Percentiles rank a stretch among this genome's conserved stretches.
phyloP scores from a whole-genome alignment of 1,140 invertebrate genomes.

The Trichonephila inaurata region DNA sequence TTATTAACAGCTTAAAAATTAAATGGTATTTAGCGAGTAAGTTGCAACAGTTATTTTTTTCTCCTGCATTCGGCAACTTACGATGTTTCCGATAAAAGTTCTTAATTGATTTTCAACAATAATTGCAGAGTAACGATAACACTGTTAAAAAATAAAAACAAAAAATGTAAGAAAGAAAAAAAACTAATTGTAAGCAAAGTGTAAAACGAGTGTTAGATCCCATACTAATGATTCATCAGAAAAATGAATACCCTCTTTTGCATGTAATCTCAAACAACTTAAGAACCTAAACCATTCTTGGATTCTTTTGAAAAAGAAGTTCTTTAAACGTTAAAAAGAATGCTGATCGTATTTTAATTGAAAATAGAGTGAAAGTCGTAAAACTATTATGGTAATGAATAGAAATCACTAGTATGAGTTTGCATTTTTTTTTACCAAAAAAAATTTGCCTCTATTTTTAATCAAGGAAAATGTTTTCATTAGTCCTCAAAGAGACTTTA shows the following conservation, averaged over 20 bases:
- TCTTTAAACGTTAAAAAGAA: not conserved
- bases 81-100: not conserved
- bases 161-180: not conserved
- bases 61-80: not conserved
- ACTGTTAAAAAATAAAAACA: not conserved
- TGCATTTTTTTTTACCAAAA: not conserved
- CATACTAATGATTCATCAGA: not conserved
- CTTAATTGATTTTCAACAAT: not conserved
- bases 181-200: not conserved
- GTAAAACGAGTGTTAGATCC: not conserved
- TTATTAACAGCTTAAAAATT: not conserved
- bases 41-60: not conserved
- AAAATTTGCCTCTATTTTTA: not conserved
- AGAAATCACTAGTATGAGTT: not conserved
- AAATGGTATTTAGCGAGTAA: not conserved
- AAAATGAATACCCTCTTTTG: not conserved
- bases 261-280: not conserved
- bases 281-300: not conserved
- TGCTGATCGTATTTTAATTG: not conserved
- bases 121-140: not conserved
- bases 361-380: not conserved
- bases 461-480: not conserved
- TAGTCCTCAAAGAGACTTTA: not conserved
- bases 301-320: not conserved
- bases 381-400: slow-evolving; percentile 7